Evolutionary conservation across 2,888 invertebrate species (phyloP).

Genomic region (Prosapia bicincta): DNA sequence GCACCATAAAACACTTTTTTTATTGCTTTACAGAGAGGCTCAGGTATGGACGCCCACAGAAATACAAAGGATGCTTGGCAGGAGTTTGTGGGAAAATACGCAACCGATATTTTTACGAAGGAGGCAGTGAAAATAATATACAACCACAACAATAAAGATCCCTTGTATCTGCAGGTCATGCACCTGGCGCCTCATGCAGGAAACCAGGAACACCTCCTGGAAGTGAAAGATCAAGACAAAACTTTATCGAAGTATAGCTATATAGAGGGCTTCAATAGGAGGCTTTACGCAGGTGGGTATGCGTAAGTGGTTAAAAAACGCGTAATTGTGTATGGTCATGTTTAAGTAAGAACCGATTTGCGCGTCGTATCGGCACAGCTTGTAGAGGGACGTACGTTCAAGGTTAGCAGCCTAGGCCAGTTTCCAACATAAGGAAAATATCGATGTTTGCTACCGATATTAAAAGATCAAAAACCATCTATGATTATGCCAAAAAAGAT

Average conservation of each 20-base stretch:
- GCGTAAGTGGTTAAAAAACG: no score
- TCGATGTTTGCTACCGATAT: no score
- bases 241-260: slow-evolving; percentile 54
- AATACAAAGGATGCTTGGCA: slow-evolving; percentile 64
- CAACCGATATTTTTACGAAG: slow-evolving; percentile 77
- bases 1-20: no score
- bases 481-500: no score
- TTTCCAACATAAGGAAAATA: no score
- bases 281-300: slow-evolving; percentile 64
- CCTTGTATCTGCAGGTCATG: slow-evolving; percentile 82
- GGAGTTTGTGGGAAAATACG: slow-evolving; percentile 71
- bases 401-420: no score
- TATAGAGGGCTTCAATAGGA: slow-evolving; percentile 61
- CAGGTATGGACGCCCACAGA: slow-evolving; percentile 59
- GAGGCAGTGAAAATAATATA: slow-evolving; percentile 70
- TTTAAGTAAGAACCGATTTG: no score
- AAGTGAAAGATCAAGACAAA: slow-evolving; percentile 66
- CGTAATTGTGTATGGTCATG: no score
- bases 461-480: no score
- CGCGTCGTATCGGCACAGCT: no score
- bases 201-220: slow-evolving; percentile 64
- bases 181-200: slow-evolving; percentile 88
- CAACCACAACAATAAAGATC: slow-evolving; percentile 61
- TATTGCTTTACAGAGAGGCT: slow-evolving; percentile 11
- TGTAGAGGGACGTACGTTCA: no score